Base-by-base conservation (phyloP, 2,888 invertebrate species). In the Ophioninae sp. region DNA sequence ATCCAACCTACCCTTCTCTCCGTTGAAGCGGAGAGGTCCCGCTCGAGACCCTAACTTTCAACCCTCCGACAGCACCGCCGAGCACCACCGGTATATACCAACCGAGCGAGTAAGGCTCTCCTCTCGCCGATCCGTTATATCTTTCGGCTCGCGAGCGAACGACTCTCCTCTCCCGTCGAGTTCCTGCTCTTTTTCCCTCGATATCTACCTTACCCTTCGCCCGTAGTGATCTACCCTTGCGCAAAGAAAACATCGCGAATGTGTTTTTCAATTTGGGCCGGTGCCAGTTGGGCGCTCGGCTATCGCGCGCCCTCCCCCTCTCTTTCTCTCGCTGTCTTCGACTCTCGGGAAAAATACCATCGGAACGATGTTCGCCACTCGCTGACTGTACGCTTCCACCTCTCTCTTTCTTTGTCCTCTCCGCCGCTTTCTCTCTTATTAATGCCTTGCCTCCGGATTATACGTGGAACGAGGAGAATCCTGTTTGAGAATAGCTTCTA, bases 181-280 rank as follows among this genome's bases (percentile, higher is more conserved):
- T 80, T 82, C 76, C 67, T 80, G 81, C 79, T 85, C 79, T 83
- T 83, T 78, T 75, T 75, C 76, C 41, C 59, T 78, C 81, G 79
- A 84, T 67, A 79, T 85, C 69, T 76, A 83, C 81, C 79, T 69
- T 82, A 79, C 78, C 79, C 85, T 84, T 73, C 82, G 83, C 81
- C 75, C 81, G 86, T 85, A 87, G 73, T 89, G 83, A 84, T 87
- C 86, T 83, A 85, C 87, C 85, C 82, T 73, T 84, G 74, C 41
- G 86, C 89, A 89, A 91, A 91, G 91, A 90, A 92, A 92, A 91
- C 91, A 91, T 89, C 86, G 87, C 88, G 87, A 91, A 92, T 92
- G 90, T 92, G 90, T 91, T 92, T 92, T 93, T 92, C 93, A 93
- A 92, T 92, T 92, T 92, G 92, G 91, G 90, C 87, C 87, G 84